Conservation (phyloP, 2,888 invertebrate species). For the Chrysolina oricalcia region DNA sequence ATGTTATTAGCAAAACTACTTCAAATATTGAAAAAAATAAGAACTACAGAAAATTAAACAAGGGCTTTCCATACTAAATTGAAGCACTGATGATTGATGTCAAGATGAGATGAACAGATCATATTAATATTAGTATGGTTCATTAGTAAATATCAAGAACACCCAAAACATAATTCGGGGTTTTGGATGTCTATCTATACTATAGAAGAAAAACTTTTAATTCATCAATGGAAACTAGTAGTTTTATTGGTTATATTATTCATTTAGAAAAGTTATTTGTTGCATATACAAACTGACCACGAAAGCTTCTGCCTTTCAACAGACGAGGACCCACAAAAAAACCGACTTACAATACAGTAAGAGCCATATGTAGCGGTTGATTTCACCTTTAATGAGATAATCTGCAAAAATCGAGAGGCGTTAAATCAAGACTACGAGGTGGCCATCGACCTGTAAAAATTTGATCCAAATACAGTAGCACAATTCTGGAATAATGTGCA, state of each 20-base stretch:
- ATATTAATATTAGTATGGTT: not conserved
- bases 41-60: no score
- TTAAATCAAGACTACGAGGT: no score
- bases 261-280: not conserved
- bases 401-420: no score
- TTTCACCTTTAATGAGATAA: no score
- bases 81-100: not conserved
- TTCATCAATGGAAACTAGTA: not conserved
- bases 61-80: no score
- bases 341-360: no score
- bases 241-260: not conserved
- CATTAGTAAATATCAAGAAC: not conserved
- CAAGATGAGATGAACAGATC: conserved; percentile 6
- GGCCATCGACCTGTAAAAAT: no score
- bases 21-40: no score
- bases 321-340: not conserved
- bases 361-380: no score
- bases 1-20: no score
- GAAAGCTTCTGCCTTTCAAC: not conserved
- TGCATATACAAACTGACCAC: not conserved
- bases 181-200: not conserved
- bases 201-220: not conserved
- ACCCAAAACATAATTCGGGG: not conserved
- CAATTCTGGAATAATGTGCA: no score
- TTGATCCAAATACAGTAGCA: no score